Evolutionary conservation across 2,113 vertebrate species (phyloP).

Genomic region (Recurvirostra avosetta): DNA sequence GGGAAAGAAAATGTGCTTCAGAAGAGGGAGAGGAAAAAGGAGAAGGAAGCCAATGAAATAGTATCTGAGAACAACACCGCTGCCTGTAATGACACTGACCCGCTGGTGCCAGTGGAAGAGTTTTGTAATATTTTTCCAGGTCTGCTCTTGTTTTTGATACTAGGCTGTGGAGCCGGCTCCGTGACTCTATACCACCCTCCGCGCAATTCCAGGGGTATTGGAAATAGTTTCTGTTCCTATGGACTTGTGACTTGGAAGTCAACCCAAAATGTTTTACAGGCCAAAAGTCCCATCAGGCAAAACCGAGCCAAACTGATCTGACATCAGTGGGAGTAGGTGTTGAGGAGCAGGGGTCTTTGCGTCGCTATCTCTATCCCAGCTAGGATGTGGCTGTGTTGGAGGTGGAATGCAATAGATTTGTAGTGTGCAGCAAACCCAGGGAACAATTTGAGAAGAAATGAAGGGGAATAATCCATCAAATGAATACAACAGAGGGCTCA

Average conservation of each 20-base stretch:
- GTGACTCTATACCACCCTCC: not conserved
- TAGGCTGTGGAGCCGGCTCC: not conserved
- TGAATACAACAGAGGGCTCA: not conserved
- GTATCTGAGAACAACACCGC: slow-evolving; percentile 63
- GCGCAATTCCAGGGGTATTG: not conserved
- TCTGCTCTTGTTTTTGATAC: slow-evolving; percentile 60
- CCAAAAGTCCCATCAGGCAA: not conserved
- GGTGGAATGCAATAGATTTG: not conserved
- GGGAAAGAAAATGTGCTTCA: slow-evolving; percentile 65
- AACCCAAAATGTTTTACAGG: not conserved
- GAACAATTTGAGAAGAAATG: not conserved
- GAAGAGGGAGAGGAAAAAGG: slow-evolving; percentile 64
- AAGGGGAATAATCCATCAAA: not conserved
- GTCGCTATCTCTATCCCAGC: not conserved
- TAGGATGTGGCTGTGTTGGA: not conserved
- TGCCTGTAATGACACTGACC: slow-evolving; percentile 58
- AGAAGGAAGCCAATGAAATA: slow-evolving; percentile 66
- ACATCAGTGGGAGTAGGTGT: fast-evolving
- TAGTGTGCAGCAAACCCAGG: not conserved
- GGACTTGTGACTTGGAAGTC: not conserved
- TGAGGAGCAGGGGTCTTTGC: not conserved
- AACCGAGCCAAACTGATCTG: not conserved
- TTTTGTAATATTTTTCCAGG: slow-evolving; percentile 64
- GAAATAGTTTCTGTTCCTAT: not conserved
- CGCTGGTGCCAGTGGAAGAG: slow-evolving; percentile 59